A percentile compares a stretch with the other conserved stretches of the same genome.
Conservation (phyloP, 2,797 vertebrate species). For the Sitta carolinensis region DNA sequence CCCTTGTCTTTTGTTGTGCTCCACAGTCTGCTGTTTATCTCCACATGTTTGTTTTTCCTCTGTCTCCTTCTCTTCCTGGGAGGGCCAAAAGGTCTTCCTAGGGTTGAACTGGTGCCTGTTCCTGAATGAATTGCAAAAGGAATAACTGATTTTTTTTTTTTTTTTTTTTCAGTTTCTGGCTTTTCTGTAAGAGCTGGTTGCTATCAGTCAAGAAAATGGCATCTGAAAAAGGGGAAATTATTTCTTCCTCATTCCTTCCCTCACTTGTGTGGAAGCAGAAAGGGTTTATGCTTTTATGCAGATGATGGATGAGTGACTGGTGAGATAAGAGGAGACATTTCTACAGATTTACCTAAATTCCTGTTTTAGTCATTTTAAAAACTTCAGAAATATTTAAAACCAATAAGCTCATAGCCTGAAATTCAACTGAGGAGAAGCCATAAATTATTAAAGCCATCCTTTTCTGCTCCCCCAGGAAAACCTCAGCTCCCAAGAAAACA, state of each 20-base stretch:
- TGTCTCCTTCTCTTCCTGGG: background rate
- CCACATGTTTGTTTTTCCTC: background rate
- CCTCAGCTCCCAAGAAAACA: rapidly evolving
- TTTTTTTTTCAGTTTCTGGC: background rate
- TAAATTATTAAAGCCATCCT: background rate
- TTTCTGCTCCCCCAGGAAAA: background rate
- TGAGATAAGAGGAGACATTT: background rate
- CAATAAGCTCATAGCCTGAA: background rate
- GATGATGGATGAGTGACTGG: background rate
- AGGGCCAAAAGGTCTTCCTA: conserved; percentile 22
- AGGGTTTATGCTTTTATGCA: background rate
- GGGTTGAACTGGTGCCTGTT: background rate
- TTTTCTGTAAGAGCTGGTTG: background rate
- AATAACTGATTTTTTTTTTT: background rate
- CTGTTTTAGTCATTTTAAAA: background rate
- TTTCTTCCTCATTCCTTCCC: background rate
- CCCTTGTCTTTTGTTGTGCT: background rate
- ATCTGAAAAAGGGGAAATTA: background rate
- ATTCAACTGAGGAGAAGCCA: background rate
- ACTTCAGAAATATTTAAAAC: background rate
- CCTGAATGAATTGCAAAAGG: background rate
- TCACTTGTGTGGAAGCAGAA: background rate
- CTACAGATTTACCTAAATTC: background rate
- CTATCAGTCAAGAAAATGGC: background rate
- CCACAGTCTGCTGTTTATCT: background rate